phyloP scores from a whole-genome alignment of 2,888 invertebrate genomes.

The Oxyteleia sp. region DNA sequence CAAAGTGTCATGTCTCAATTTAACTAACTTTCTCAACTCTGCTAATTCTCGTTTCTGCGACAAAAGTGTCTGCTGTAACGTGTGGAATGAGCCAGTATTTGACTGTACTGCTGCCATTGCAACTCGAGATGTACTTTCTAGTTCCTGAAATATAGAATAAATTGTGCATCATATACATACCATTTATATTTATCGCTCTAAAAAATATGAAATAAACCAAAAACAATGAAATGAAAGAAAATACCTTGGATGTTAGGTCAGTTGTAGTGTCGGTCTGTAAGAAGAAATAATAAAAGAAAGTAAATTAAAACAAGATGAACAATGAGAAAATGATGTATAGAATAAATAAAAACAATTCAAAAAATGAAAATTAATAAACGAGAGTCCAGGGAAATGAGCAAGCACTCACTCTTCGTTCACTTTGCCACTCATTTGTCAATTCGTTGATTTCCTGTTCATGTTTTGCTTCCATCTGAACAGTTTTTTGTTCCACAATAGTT shows the following conservation, averaged over 20 bases:
- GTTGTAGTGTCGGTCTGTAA: constrained; percentile 65
- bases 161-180: background rate
- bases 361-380: too few relatives aligned
- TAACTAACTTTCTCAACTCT: constrained; percentile 88
- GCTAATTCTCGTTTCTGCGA: constrained; percentile 85
- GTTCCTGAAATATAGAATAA: constrained; percentile 83
- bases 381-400: background rate
- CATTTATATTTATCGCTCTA: too few relatives aligned
- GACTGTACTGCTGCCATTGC: constrained; percentile 88
- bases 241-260: constrained; percentile 62
- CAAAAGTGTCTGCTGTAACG: constrained; percentile 83
- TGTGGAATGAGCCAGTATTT: constrained; percentile 87
- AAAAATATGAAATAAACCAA: constrained; percentile 17
- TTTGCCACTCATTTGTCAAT: constrained; percentile 86
- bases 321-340: constrained; percentile 33
- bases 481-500: constrained; percentile 80
- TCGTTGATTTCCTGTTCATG: constrained; percentile 83
- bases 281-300: constrained; percentile 50
- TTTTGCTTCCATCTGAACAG: constrained; percentile 80
- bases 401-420: constrained; percentile 84
- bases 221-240: constrained; percentile 59
- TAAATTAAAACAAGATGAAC: constrained; percentile 52
- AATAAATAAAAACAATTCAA: constrained; percentile 16
- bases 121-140: constrained; percentile 88
- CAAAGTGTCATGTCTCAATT: constrained; percentile 88